phyloP scores from a whole-genome alignment of 2,113 vertebrate genomes.

The Barnardius zonarius region DNA sequence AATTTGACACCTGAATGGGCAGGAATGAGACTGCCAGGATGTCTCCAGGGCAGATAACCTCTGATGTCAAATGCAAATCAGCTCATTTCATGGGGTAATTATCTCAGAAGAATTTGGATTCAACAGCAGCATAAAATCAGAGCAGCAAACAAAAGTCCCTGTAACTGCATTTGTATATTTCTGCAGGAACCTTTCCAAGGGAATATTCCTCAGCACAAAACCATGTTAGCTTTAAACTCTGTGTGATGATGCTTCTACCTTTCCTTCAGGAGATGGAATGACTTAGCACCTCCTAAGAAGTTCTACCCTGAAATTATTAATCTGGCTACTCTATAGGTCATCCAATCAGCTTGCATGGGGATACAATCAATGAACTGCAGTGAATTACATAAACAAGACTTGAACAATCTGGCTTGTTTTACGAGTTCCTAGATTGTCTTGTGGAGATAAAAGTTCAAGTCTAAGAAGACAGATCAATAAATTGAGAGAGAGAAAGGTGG shows the following conservation, averaged over 20 bases:
- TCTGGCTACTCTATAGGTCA: background rate
- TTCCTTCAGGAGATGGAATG: background rate
- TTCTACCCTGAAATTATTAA: background rate
- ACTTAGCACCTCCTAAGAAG: background rate
- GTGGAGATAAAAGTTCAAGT: background rate
- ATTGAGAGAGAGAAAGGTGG: background rate
- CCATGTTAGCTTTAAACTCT: background rate
- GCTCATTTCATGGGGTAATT: background rate
- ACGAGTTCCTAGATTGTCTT: background rate
- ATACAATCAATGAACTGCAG: background rate
- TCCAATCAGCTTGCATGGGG: background rate
- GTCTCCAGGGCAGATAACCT: background rate
- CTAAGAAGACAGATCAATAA: background rate
- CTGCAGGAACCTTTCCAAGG: background rate
- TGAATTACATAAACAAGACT: conserved; percentile 14
- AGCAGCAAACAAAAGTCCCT: background rate
- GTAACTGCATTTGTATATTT: accelerated
- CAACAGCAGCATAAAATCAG: background rate
- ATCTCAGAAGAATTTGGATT: background rate
- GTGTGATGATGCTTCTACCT: accelerated
- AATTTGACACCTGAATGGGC: background rate
- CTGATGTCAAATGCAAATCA: background rate
- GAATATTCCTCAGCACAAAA: background rate
- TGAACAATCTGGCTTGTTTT: background rate
- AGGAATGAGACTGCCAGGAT: background rate